Evolutionary conservation across 2,113 vertebrate species (phyloP).

Genomic region (Myotis yumanensis): DNA sequence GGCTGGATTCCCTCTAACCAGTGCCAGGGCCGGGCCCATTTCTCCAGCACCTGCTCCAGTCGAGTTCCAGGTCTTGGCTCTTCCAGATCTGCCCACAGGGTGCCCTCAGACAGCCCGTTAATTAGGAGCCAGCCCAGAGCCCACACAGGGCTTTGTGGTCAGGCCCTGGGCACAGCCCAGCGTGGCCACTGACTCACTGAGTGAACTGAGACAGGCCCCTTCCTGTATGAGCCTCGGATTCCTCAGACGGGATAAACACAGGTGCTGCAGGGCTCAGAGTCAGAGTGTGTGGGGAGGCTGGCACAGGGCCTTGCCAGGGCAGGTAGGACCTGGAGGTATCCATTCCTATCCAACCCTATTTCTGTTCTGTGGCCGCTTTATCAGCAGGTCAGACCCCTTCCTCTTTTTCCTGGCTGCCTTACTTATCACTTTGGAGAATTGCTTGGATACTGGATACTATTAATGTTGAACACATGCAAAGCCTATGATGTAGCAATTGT

Average conservation of each 20-base stretch:
- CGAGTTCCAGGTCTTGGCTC: background rate
- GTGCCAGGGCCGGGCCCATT: background rate
- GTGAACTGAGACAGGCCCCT: background rate
- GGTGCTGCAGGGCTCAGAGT: background rate
- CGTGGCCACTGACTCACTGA: background rate
- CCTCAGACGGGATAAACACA: fast-evolving
- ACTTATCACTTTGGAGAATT: background rate
- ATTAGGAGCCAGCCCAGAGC: background rate
- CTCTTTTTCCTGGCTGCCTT: background rate
- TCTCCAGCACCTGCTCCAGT: background rate
- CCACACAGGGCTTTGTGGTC: background rate
- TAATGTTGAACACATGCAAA: background rate
- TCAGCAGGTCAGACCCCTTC: background rate
- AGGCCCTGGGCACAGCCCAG: background rate
- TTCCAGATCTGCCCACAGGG: conserved; percentile 42
- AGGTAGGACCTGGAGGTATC: background rate
- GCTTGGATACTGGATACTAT: background rate
- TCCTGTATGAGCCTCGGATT: background rate
- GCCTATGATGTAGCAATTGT: background rate
- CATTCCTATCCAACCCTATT: background rate
- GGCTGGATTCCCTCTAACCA: background rate
- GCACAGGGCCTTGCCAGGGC: background rate
- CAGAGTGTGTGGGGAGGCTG: fast-evolving
- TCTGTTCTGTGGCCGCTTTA: background rate
- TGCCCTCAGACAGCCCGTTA: background rate